Percentiles rank a stretch among this genome's conserved stretches.
Evolutionary conservation across 2,797 vertebrate species (phyloP).

Genomic region (Acridotheres tristis): DNA sequence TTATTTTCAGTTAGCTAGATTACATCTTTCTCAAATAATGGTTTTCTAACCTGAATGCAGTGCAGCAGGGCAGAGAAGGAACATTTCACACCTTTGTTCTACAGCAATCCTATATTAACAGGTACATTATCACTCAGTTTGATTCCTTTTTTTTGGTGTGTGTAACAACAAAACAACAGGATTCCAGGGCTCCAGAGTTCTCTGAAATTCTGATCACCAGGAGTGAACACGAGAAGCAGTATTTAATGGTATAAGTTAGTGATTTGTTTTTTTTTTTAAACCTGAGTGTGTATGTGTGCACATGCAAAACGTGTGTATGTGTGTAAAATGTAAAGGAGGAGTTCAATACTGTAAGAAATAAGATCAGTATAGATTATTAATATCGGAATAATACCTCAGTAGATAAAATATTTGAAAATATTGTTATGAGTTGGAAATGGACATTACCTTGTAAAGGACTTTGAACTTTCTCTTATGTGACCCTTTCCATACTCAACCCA

Average conservation of each 20-base stretch:
- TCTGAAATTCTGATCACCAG: not conserved
- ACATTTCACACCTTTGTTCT: not conserved
- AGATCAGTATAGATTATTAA: not conserved
- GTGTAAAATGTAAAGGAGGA: not conserved
- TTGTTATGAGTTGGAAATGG: not conserved
- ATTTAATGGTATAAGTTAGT: not conserved
- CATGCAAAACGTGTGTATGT: rapidly evolving
- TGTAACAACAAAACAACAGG: not conserved
- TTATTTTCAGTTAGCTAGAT: not conserved
- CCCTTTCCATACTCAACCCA: not conserved
- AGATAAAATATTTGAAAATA: not conserved
- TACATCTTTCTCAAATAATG: not conserved
- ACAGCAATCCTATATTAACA: not conserved
- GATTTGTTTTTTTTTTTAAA: not conserved
- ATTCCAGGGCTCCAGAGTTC: not conserved
- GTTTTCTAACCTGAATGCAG: not conserved
- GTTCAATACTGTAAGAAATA: not conserved
- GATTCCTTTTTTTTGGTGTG: not conserved
- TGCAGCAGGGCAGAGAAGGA: not conserved
- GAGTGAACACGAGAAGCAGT: not conserved
- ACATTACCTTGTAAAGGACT: not conserved
- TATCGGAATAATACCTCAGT: not conserved
- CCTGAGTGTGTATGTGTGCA: rapidly evolving
- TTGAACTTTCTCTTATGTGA: not conserved
- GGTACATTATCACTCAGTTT: not conserved